phyloP scores from a whole-genome alignment of 2,113 vertebrate genomes.

The Smithornis capensis region DNA sequence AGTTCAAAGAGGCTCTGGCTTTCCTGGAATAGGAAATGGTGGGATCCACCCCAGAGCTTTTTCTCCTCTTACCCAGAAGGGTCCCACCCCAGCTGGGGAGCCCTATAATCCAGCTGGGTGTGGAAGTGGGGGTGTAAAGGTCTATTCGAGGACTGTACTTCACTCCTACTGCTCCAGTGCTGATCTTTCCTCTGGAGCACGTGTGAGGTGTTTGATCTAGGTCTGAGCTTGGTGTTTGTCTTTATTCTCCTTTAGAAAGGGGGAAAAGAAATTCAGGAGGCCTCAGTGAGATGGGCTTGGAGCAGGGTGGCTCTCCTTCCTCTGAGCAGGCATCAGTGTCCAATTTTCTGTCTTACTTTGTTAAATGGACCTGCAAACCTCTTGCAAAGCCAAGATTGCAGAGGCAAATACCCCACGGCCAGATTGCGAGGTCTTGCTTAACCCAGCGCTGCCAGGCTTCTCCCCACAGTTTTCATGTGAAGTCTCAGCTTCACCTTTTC shows the following conservation, averaged over 20 bases:
- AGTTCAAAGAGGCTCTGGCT: conserved; percentile 31
- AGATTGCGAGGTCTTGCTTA: conserved; percentile 51
- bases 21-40: background rate
- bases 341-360: conserved; percentile 47
- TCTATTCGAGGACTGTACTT: fast-evolving
- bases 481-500: background rate
- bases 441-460: background rate
- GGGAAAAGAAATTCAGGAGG: background rate
- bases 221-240: background rate
- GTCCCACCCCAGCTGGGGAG: background rate
- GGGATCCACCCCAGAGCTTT: background rate
- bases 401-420: fast-evolving
- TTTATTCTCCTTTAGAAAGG: background rate
- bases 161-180: background rate
- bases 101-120: background rate
- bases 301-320: background rate
- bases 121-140: background rate
- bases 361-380: conserved; percentile 17
- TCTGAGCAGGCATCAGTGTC: background rate
- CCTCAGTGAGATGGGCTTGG: background rate
- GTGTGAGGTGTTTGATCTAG: background rate
- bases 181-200: background rate
- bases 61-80: conserved; percentile 7
- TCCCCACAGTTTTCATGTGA: background rate
- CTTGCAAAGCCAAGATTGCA: background rate